Evolutionary conservation across 2,797 vertebrate species (phyloP).

Genomic region (Cercopithecus hamlyni): DNA sequence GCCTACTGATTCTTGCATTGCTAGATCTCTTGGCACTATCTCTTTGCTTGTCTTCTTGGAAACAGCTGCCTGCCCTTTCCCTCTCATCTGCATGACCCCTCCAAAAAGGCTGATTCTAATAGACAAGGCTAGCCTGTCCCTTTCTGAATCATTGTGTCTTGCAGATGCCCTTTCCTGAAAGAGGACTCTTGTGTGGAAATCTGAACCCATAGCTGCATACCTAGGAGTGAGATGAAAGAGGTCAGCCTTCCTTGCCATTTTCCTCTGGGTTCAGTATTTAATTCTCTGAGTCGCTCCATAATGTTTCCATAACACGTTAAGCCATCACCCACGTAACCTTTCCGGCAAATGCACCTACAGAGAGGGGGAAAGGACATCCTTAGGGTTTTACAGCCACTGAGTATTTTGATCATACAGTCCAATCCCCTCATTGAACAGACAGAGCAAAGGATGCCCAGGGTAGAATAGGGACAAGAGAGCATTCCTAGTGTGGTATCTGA

Average conservation of each 20-base stretch:
- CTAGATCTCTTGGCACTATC: neutral
- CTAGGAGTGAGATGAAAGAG: slow-evolving; percentile 89
- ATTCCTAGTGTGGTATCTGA: too few relatives aligned
- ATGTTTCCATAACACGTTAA: slow-evolving; percentile 92
- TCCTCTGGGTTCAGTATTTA: slow-evolving; percentile 89
- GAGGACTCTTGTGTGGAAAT: neutral
- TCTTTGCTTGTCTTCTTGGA: neutral
- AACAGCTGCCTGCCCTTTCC: neutral
- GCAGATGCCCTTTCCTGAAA: neutral
- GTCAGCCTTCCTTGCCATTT: slow-evolving; percentile 91
- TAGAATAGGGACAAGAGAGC: neutral
- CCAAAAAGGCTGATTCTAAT: neutral
- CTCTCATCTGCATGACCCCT: neutral
- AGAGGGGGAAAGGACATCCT: slow-evolving; percentile 24
- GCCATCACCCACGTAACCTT: slow-evolving; percentile 91
- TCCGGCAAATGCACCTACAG: slow-evolving; percentile 90
- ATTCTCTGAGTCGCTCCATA: slow-evolving; percentile 89
- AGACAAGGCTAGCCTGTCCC: neutral
- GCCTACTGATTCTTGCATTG: neutral
- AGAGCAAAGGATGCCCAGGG: neutral
- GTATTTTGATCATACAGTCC: neutral
- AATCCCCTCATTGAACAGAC: neutral
- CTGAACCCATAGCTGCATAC: slow-evolving; percentile 78
- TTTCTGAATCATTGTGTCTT: neutral
- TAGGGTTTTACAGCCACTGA: neutral